Base-by-base conservation (phyloP, 1,140 invertebrate species). In the Xylocopa sonorina region DNA sequence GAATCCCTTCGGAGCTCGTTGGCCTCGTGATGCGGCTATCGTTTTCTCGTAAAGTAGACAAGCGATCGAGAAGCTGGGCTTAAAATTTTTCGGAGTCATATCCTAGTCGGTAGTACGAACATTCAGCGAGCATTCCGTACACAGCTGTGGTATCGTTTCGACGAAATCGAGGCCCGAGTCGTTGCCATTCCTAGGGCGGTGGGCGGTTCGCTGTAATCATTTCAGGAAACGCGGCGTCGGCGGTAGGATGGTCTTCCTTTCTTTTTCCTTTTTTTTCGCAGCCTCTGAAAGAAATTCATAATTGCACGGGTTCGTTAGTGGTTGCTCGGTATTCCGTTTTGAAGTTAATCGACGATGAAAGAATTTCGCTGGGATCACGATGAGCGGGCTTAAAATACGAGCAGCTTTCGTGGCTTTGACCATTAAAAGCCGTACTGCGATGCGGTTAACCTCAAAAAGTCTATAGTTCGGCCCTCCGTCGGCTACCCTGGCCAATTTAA, bases 361-460 rank as follows among this genome's bases (percentile, higher is more conserved):
- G 84, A 85, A 81, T 82, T 85, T 67, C 50, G 57, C 73, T 29
- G 46, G 62, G 69, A 55, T 73, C 69, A 48, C 78, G 83, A 77
- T 69, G 75, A 74, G 79, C 78, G 77, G 75, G 67, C 74, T 85
- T 85, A 85, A 85, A 85, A 85, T 85, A 85, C 83, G 79, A 78
- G 58, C 69, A 69, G 79, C 74, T 85, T 85, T 85, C 84, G 84
- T 85, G 84, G 84, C 84, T 85, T 84, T 78, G 84, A 78, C 83
- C 84, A 85, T 85, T 85, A 85, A 82, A 81, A 85, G 84, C 73
- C 74, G 79, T 81, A 77, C 79, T 63, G 84, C 84, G 80, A 81
- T 84, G 83, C 80, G 84, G 84, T 85, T 85, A 85, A 75, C 84
- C 83, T 85, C 84, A 85, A 81, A 85, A 85, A 82, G 84, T 85